Percentiles rank a stretch among this genome's conserved stretches.
These are phyloP conservation scores for Temnothorax curvispinosus DNA, from an alignment of 1,140 invertebrate species.

Conservation along the genomic window DNA sequence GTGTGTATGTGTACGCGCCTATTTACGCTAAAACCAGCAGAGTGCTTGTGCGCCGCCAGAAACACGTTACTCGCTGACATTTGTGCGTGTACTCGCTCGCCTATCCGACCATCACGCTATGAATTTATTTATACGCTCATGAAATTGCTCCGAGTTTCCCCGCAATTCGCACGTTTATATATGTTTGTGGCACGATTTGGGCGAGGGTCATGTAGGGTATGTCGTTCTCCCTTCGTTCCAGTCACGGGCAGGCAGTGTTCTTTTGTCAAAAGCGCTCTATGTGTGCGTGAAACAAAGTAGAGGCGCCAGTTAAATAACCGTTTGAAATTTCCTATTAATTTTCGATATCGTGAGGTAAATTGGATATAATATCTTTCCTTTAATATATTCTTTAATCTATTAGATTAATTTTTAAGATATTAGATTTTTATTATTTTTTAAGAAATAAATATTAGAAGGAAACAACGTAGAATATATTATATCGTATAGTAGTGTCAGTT, in stretches of 20 bases:
- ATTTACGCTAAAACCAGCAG: slow-evolving; percentile 39
- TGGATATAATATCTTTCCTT: background rate
- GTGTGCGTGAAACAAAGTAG: background rate
- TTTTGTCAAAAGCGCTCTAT: slow-evolving; percentile 25
- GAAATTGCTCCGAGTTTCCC: slow-evolving; percentile 38
- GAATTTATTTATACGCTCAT: slow-evolving; percentile 55
- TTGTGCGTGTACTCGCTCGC: slow-evolving; percentile 25
- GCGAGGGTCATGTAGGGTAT: slow-evolving; percentile 12
- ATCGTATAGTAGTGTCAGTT: background rate
- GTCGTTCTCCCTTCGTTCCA: slow-evolving; percentile 43
- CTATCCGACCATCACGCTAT: slow-evolving; percentile 16
- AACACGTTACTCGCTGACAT: slow-evolving; percentile 47
- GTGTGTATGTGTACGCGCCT: background rate
- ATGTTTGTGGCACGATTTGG: background rate
- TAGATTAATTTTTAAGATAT: too few relatives aligned
- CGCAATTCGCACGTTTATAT: slow-evolving; percentile 34
- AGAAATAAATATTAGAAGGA: background rate
- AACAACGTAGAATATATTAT: background rate
- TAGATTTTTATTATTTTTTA: background rate
- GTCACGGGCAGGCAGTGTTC: slow-evolving; percentile 40
- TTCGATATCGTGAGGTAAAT: background rate
- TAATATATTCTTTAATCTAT: background rate
- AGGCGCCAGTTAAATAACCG: background rate
- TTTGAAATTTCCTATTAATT: background rate
- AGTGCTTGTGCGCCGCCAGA: slow-evolving; percentile 22